phyloP scores from a whole-genome alignment of 2,797 vertebrate genomes.

The Pseudochirops corinnae region DNA sequence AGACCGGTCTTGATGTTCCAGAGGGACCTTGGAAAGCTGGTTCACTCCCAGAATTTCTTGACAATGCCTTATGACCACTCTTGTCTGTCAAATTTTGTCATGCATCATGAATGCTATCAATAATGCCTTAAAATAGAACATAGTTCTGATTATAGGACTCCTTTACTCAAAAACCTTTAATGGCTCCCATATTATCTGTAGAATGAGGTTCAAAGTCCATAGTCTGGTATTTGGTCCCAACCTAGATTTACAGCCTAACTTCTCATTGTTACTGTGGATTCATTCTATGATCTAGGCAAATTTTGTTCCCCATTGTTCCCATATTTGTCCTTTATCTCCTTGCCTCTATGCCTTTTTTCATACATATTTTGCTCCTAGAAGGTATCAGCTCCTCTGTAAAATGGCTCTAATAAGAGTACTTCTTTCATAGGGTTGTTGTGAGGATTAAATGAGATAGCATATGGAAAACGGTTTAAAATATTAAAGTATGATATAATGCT shows the following conservation, averaged over 20 bases:
- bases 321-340: not conserved
- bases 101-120: not conserved
- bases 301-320: not conserved
- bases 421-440: not conserved
- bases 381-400: not conserved
- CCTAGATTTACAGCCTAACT: not conserved
- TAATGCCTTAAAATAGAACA: conserved; percentile 7
- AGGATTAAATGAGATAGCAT: not conserved
- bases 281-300: not conserved
- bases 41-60: not conserved
- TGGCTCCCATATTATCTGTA: not conserved
- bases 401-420: not conserved
- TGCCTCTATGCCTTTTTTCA: not conserved
- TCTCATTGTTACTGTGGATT: not conserved
- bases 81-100: not conserved
- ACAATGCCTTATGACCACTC: not conserved
- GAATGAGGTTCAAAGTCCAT: not conserved
- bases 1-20: not conserved
- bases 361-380: not conserved
- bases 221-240: not conserved
- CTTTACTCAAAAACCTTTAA: not conserved
- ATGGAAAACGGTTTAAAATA: not conserved
- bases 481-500: not conserved
- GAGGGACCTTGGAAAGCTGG: not conserved
- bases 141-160: not conserved